Percentiles rank a stretch among this genome's conserved stretches.
Conservation (phyloP, 1,140 invertebrate genomes). For the Teleogryllus occipitalis region DNA sequence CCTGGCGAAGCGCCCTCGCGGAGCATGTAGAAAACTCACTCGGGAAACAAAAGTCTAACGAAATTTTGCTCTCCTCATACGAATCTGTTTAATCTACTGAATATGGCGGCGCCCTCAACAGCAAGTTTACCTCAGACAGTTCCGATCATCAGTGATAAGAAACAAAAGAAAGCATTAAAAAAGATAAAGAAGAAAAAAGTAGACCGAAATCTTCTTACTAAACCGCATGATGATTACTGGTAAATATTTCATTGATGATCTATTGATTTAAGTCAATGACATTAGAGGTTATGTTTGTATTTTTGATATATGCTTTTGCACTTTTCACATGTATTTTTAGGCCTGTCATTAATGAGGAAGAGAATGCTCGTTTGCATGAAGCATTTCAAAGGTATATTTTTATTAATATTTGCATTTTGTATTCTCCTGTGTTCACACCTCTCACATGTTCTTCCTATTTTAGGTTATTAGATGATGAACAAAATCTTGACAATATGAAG, state of each 20-base stretch:
- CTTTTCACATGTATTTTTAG: neutral
- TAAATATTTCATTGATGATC: neutral
- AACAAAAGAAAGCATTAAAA: neutral
- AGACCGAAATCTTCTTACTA: neutral
- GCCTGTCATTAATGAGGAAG: neutral
- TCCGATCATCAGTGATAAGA: neutral
- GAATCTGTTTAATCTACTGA: neutral
- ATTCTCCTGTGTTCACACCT: no score
- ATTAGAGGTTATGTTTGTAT: no score
- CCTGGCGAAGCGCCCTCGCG: no score
- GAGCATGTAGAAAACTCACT: no score
- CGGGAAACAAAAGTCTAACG: no score
- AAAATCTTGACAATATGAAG: no score
- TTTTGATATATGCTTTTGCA: no score
- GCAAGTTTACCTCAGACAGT: neutral
- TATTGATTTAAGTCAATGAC: no score
- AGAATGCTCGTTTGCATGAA: neutral
- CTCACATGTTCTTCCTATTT: no score
- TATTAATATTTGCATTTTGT: no score
- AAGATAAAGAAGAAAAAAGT: neutral
- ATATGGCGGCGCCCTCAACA: neutral
- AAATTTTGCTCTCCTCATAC: no score
- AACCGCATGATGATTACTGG: neutral
- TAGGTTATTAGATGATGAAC: no score
- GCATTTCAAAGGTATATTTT: neutral